Evolutionary conservation across 2,113 vertebrate genomes (phyloP), one percentile per base, ranked within the genome.

Genomic region (Cephalophus harveyi): DNA sequence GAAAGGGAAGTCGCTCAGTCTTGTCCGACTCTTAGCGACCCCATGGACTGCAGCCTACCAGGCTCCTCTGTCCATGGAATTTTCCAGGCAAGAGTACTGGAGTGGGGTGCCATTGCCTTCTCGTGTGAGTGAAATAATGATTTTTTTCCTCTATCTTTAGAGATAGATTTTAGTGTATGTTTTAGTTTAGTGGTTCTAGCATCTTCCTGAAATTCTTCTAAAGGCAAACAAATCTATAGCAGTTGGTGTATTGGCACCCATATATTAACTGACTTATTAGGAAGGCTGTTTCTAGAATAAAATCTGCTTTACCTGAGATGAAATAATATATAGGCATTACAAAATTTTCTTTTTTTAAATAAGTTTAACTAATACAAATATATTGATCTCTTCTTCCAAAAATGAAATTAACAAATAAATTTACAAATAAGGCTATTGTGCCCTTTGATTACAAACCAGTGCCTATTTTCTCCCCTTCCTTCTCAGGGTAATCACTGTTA

Each of bases 161-260:
- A 89, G 33, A 14, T 48, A 57, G 48, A 87, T 97, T 96, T 9
- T 9, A 78, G 10, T 95, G n/a, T 95, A 78, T 74, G 6, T 60
- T 94, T 91, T 94, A 88, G 9, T 64, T 82, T 89, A 84, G 30
- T 78, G 40, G 27, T 88, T 96, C 95, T 94, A 67, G 43, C 23
- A 36, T 89, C 62, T 93, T 94, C 7, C 21, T 94, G 50, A 96
- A 60, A 46, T 76, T 93, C 93, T 93, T 96, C 40, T 93, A 50
- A 89, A 95, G 71, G 54, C 67, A 96, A 54, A 92, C 76, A 78
- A 59, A 93, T 90, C 71, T 96, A 7, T 91, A 19, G 71, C 46
- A 10, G 14, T 86, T 89, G 25, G 16, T 81, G 0, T 91, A 46
- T 59, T 57, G 54, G 43, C 4, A n/a, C 25, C 28, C 54, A 43